Conservation (phyloP, 2,888 invertebrate genomes). For the Lepidocyrtinus sp. region DNA sequence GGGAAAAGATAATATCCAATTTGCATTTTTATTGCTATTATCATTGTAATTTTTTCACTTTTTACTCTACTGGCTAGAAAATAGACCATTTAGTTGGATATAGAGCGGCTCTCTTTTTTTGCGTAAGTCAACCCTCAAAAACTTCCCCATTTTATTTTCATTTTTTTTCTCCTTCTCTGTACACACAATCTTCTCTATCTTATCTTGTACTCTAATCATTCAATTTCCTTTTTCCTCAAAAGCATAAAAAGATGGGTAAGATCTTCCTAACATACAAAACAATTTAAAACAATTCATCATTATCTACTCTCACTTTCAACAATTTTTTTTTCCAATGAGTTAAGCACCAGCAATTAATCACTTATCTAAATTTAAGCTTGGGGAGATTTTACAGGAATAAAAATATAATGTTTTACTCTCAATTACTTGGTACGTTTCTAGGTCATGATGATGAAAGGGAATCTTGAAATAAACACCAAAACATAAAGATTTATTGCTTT, state of each 20-base stretch:
- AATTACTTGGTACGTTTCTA: background rate
- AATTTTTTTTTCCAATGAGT: conserved; percentile 25
- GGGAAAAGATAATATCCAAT: background rate
- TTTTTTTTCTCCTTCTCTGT: background rate
- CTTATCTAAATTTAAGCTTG: too few species aligned
- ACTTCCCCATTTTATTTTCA: conserved; percentile 27
- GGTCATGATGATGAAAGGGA: background rate
- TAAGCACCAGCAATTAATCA: conserved; percentile 44
- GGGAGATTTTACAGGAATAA: too few species aligned
- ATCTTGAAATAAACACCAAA: too few species aligned
- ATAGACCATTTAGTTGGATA: background rate
- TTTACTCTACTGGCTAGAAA: too few species aligned
- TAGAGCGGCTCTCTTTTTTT: background rate
- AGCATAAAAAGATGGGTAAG: background rate
- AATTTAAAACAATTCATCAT: background rate
- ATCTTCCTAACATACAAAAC: background rate
- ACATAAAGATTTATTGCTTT: too few species aligned
- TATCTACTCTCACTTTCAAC: conserved; percentile 58
- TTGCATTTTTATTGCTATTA: background rate
- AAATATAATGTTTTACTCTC: too few species aligned
- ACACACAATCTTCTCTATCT: background rate
- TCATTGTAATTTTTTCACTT: background rate
- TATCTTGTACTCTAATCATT: conserved; percentile 42
- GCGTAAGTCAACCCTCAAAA: background rate
- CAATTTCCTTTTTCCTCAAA: conserved; percentile 58